A percentile compares a stretch with the other conserved stretches of the same genome.
Evolutionary conservation across 2,113 vertebrate genomes (phyloP).

Genomic region (Ovis canadensis): DNA sequence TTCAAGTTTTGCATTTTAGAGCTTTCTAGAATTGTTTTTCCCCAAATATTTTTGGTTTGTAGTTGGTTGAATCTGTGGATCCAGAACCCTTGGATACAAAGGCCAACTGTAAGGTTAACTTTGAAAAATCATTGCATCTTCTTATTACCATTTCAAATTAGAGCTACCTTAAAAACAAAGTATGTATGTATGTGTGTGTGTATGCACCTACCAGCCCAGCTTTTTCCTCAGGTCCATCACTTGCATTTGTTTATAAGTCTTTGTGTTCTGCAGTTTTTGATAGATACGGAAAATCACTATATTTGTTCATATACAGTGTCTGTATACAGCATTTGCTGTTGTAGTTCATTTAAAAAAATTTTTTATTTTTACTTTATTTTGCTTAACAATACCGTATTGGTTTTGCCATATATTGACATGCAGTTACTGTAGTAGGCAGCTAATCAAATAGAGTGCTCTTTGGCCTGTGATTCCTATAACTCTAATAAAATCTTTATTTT

Average conservation of each 20-base stretch:
- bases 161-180: slow-evolving; percentile 6
- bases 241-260: background rate
- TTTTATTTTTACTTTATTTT: too few species aligned
- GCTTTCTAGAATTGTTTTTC: background rate
- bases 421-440: background rate
- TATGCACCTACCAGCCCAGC: fast-evolving
- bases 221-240: background rate
- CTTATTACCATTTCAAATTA: background rate
- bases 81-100: background rate
- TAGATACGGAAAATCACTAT: background rate
- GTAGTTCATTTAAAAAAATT: background rate
- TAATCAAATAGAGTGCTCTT: slow-evolving; percentile 13
- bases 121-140: background rate
- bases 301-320: background rate
- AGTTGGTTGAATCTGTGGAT: background rate
- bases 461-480: slow-evolving; percentile 48
- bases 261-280: background rate
- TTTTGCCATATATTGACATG: too few species aligned
- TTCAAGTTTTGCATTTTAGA: background rate
- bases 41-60: background rate
- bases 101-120: background rate
- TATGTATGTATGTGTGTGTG: background rate
- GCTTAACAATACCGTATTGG: too few species aligned
- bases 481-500: slow-evolving; percentile 68
- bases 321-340: background rate